These are phyloP conservation scores for Pristionchus pacificus DNA, from an alignment of 1,140 invertebrate genomes.

Conservation along the genomic window DNA sequence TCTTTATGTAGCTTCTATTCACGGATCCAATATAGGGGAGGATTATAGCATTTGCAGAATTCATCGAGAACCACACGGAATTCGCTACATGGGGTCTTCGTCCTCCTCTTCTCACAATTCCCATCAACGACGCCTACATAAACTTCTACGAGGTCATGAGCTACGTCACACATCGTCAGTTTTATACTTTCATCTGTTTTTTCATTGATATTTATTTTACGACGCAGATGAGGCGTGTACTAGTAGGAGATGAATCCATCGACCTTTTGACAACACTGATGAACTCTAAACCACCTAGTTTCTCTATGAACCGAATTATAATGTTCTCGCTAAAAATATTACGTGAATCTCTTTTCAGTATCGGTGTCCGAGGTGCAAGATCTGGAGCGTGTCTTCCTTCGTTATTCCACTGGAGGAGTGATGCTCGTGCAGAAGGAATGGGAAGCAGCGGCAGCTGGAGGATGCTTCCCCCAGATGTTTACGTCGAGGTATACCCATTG, in stretches of 20 bases:
- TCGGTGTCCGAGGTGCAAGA: slow-evolving; percentile 25
- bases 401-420: background rate
- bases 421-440: background rate
- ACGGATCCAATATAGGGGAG: too few species aligned
- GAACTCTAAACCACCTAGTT: too few species aligned
- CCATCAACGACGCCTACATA: slow-evolving; percentile 27
- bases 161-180: slow-evolving; percentile 31
- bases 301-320: too few species aligned
- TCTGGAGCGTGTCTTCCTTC: slow-evolving; percentile 26
- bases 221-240: too few species aligned
- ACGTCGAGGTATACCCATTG: background rate
- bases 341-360: slow-evolving; percentile 25
- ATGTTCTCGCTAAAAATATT: too few species aligned
- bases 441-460: background rate
- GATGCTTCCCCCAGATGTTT: background rate
- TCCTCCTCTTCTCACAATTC: slow-evolving; percentile 23
- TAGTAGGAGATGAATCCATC: too few species aligned
- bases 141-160: slow-evolving; percentile 32
- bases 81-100: slow-evolving; percentile 28
- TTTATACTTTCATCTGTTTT: slow-evolving; percentile 5
- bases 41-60: slow-evolving; percentile 20
- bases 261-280: too few species aligned
- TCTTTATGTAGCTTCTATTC: too few species aligned
- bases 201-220: too few species aligned
- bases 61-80: slow-evolving; percentile 26